Conservation (phyloP, 2,113 vertebrate species). For the Telmatochromis sp. region DNA sequence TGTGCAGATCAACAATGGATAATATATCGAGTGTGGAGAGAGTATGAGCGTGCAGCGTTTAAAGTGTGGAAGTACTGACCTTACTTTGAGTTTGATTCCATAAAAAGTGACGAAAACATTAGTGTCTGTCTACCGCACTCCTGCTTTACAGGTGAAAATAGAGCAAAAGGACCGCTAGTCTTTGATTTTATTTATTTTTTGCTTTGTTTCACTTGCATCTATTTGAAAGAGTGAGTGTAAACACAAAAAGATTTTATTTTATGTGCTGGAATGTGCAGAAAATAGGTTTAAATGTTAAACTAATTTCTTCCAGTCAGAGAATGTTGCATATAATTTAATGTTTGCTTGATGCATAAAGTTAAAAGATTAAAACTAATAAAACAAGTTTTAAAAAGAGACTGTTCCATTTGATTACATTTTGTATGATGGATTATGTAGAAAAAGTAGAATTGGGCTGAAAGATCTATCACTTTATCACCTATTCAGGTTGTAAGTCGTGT, state of each 20-base stretch:
- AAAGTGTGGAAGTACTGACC: neutral
- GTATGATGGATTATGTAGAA: neutral
- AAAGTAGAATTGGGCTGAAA: neutral
- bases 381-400: neutral
- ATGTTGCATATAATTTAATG: too few relatives aligned
- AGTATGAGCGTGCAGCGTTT: neutral
- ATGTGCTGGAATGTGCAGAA: too few relatives aligned
- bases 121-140: rapidly evolving
- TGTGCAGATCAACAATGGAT: neutral
- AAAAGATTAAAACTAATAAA: neutral
- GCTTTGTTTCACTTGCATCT: too few relatives aligned
- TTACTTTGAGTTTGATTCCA: rapidly evolving
- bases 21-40: rapidly evolving
- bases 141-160: too few relatives aligned
- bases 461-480: rapidly evolving
- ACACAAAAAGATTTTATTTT: too few relatives aligned
- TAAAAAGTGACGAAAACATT: neutral
- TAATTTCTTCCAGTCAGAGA: too few relatives aligned
- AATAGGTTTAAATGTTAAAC: too few relatives aligned
- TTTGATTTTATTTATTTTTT: too few relatives aligned
- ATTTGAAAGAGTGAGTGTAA: too few relatives aligned
- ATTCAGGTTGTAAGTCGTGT: too few relatives aligned
- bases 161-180: too few relatives aligned
- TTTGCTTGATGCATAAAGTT: too few relatives aligned
- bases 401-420: neutral